Evolutionary conservation across 1,140 invertebrate genomes (phyloP).

Genomic region (Cyclina sinensis): DNA sequence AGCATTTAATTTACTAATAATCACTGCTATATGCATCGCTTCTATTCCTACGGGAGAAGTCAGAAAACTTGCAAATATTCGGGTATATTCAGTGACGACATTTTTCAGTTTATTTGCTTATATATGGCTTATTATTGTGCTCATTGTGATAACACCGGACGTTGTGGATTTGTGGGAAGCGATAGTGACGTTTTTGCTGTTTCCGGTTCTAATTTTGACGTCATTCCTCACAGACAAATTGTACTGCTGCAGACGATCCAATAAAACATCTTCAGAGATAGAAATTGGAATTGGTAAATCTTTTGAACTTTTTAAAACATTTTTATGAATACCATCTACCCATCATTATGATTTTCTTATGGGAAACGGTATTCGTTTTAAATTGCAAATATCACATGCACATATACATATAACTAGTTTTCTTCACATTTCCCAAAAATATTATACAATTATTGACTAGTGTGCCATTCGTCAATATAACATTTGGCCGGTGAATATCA

Average conservation of each 20-base stretch:
- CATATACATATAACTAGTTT: too few species aligned
- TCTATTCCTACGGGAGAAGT: conserved; percentile 88
- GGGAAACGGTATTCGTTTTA: too few species aligned
- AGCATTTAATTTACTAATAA: conserved; percentile 90
- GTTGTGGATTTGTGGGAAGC: conserved; percentile 89
- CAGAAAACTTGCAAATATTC: conserved; percentile 93
- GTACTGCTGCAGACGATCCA: conserved; percentile 77
- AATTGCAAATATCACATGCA: too few species aligned
- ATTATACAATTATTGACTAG: too few species aligned
- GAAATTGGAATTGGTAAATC: conserved; percentile 78
- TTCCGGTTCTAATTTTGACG: conserved; percentile 87
- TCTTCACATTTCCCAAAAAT: too few species aligned
- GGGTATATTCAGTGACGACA: conserved; percentile 88
- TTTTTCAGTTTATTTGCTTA: conserved; percentile 89
- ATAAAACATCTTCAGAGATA: conserved; percentile 74
- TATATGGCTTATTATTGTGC: conserved; percentile 89
- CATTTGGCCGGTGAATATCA: too few species aligned
- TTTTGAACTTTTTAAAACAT: background rate
- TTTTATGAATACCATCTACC: too few species aligned
- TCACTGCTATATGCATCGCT: conserved; percentile 89
- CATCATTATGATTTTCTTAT: too few species aligned
- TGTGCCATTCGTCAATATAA: too few species aligned
- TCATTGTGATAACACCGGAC: conserved; percentile 86
- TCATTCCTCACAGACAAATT: conserved; percentile 88
- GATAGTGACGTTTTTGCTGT: conserved; percentile 89